Evolutionary conservation across 2,113 vertebrate genomes (phyloP).

Genomic region (Pontoporia blainvillei): DNA sequence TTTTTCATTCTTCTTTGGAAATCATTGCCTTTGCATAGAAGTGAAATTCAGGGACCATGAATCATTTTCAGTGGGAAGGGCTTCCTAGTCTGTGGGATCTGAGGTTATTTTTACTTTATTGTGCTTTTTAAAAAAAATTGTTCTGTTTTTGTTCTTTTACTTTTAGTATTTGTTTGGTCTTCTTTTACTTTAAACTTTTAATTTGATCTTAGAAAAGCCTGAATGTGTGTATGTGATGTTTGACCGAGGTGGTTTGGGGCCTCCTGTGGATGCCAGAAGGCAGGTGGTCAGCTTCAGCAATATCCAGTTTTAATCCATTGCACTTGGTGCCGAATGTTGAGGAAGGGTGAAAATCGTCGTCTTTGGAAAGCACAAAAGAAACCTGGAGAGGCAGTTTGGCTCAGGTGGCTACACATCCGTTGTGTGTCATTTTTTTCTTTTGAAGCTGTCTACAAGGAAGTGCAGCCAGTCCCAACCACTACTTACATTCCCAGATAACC

Average conservation of each 20-base stretch:
- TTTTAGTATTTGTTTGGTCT: slow-evolving; percentile 51
- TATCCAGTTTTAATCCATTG: slow-evolving; percentile 40
- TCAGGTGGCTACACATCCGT: slow-evolving; percentile 58
- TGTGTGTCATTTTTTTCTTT: slow-evolving; percentile 36
- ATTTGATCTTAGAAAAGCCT: slow-evolving; percentile 69
- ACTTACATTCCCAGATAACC: slow-evolving; percentile 8
- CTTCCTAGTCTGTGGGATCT: slow-evolving; percentile 30
- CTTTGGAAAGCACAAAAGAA: slow-evolving; percentile 73
- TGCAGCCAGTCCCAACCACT: slow-evolving; percentile 52
- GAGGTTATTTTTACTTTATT: slow-evolving; percentile 45
- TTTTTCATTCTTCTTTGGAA: slow-evolving; percentile 29
- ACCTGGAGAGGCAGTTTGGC: slow-evolving; percentile 70
- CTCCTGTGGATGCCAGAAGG: neutral
- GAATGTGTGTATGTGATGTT: slow-evolving; percentile 66
- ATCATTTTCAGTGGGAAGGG: neutral
- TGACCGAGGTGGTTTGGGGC: slow-evolving; percentile 53
- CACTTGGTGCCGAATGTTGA: slow-evolving; percentile 34
- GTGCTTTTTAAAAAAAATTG: neutral
- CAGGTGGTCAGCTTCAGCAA: slow-evolving; percentile 49
- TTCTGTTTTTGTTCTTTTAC: neutral
- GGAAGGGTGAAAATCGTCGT: neutral
- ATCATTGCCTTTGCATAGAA: slow-evolving; percentile 43
- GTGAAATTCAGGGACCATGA: slow-evolving; percentile 59
- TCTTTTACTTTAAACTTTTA: slow-evolving; percentile 65
- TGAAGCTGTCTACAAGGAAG: slow-evolving; percentile 64